phyloP scores from a whole-genome alignment of 2,113 vertebrate species.

The Notothenia rossii region DNA sequence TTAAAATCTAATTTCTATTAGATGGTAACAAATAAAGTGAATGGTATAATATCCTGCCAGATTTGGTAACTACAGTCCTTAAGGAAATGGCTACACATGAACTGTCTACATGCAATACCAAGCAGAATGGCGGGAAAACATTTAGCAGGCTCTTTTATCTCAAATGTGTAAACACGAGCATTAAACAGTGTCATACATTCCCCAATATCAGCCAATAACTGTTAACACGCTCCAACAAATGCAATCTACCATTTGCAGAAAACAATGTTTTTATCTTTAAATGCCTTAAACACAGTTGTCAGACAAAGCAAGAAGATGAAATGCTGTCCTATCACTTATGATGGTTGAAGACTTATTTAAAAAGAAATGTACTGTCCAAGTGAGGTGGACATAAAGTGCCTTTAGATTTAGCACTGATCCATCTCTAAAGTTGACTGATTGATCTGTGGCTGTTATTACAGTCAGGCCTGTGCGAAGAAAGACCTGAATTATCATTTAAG shows the following conservation, averaged over 20 bases:
- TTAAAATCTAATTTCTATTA: neutral
- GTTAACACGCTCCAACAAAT: neutral
- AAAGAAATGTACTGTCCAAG: neutral
- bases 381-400: neutral
- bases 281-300: neutral
- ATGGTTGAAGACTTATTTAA: neutral
- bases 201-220: neutral
- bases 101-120: neutral
- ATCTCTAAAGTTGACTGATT: neutral
- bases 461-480: neutral
- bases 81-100: neutral
- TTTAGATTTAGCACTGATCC: neutral
- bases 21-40: too few relatives aligned
- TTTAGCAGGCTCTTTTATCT: neutral
- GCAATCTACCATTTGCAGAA: neutral
- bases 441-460: neutral
- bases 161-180: neutral
- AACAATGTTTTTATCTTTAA: neutral
- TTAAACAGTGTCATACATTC: neutral
- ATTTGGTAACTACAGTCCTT: neutral
- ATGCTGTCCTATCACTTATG: neutral
- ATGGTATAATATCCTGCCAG: neutral
- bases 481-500: neutral
- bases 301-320: neutral
- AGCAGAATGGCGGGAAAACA: neutral